Percentiles rank a stretch among this genome's conserved stretches.
Evolutionary conservation across 2,888 invertebrate genomes (phyloP).

Genomic region (Embidobia sp.): DNA sequence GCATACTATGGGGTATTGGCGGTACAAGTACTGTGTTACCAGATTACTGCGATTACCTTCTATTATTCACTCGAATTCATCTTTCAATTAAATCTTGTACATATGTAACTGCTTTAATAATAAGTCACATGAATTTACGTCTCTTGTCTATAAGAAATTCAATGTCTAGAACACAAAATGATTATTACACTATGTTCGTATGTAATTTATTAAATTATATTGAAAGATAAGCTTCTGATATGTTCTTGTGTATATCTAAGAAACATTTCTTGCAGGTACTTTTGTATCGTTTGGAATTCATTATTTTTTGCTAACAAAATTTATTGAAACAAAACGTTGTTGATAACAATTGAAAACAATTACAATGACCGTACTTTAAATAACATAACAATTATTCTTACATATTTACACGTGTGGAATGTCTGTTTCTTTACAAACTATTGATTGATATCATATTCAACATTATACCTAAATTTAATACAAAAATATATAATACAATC

Average conservation of each 20-base stretch:
- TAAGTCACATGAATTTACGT: too few species aligned
- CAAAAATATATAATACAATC: slow-evolving; percentile 52
- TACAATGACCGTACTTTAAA: slow-evolving; percentile 14
- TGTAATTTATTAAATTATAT: not conserved
- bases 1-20: slow-evolving; percentile 74
- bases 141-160: too few species aligned
- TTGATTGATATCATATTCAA: slow-evolving; percentile 25
- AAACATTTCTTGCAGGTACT: slow-evolving; percentile 47
- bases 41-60: not conserved
- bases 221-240: slow-evolving; percentile 4
- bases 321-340: slow-evolving; percentile 24
- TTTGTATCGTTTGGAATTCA: slow-evolving; percentile 46
- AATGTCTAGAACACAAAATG: not conserved
- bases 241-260: slow-evolving; percentile 24
- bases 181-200: slow-evolving; percentile 6
- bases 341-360: slow-evolving; percentile 38
- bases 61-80: not conserved
- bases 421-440: slow-evolving; percentile 36
- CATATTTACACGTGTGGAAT: slow-evolving; percentile 54
- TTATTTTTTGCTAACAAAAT: slow-evolving; percentile 18
- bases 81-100: slow-evolving; percentile 2
- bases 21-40: slow-evolving; percentile 65
- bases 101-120: too few species aligned
- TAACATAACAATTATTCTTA: slow-evolving; percentile 43
- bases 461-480: slow-evolving; percentile 38